These are phyloP conservation scores for Pentamera pediparva DNA, from an alignment of 53 echinoderm and acorn worm species.

Conservation along the genomic window DNA sequence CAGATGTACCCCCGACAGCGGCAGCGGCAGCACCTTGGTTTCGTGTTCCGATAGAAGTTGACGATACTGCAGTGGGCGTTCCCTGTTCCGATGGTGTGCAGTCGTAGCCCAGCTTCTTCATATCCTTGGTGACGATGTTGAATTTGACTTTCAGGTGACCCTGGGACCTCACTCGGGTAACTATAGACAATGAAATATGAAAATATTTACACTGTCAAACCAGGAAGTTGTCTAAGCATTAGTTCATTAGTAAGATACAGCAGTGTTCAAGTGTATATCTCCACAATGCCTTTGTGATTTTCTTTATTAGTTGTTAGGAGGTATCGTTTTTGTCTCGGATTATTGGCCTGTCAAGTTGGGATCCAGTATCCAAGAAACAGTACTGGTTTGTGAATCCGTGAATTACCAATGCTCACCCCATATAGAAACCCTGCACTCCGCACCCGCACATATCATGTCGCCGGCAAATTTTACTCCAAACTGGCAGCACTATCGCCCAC, in stretches of 20 bases:
- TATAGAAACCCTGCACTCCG: too few species aligned
- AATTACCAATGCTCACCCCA: too few species aligned
- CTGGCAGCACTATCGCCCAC: too few species aligned
- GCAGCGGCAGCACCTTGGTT: constrained; percentile 71
- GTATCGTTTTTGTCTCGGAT: too few species aligned
- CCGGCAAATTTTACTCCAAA: too few species aligned
- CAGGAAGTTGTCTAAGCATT: background rate
- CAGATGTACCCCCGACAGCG: constrained; percentile 23
- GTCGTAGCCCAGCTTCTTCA: constrained; percentile 97
- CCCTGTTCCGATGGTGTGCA: constrained; percentile 52
- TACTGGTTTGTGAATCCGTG: too few species aligned
- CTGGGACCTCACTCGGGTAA: constrained; percentile 94
- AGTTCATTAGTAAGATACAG: background rate
- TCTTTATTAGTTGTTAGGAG: too few species aligned
- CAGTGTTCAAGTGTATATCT: background rate
- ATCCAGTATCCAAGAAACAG: too few species aligned
- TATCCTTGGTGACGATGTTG: constrained; percentile 87
- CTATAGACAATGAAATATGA: constrained; percentile 30
- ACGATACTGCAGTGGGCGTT: constrained; percentile 52
- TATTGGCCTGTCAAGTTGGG: too few species aligned
- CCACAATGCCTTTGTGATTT: too few species aligned
- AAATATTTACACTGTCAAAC: background rate
- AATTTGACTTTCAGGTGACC: constrained; percentile 77
- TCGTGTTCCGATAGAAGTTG: constrained; percentile 40
- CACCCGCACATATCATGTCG: too few species aligned